Percentiles rank a stretch among this genome's conserved stretches.
Conservation (phyloP, 2,113 vertebrate species). For the Eublepharis macularius region DNA sequence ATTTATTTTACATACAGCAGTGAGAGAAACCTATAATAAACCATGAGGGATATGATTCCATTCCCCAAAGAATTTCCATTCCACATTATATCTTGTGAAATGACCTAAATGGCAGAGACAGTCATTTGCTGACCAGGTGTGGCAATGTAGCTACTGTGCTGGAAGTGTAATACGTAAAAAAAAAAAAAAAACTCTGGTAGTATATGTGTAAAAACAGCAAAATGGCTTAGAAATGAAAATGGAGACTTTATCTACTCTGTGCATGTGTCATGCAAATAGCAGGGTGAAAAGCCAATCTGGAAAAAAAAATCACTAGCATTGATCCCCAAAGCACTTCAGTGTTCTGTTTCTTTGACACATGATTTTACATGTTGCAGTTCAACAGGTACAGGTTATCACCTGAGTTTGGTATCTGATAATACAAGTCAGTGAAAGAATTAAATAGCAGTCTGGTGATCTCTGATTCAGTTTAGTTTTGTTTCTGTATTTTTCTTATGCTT, state of each 20-base stretch:
- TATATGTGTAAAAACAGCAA: slow-evolving; percentile 53
- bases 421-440: not conserved
- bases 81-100: slow-evolving; percentile 38
- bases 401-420: not conserved
- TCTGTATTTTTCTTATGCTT: slow-evolving; percentile 27
- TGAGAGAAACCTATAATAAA: slow-evolving; percentile 32
- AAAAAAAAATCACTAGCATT: not conserved
- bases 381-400: not conserved
- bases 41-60: slow-evolving; percentile 18
- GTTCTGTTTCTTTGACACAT: not conserved
- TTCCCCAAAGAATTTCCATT: not conserved
- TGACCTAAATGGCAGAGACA: slow-evolving; percentile 71
- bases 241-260: slow-evolving; percentile 13
- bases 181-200: slow-evolving; percentile 43
- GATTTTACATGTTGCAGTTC: not conserved
- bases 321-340: not conserved
- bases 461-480: slow-evolving; percentile 46
- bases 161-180: slow-evolving; percentile 51
- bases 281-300: slow-evolving; percentile 16
- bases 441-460: slow-evolving; percentile 24
- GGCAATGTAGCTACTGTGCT: slow-evolving; percentile 24
- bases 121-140: slow-evolving; percentile 34
- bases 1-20: slow-evolving; percentile 32
- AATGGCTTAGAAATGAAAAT: slow-evolving; percentile 28
- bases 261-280: slow-evolving; percentile 25